These are phyloP conservation scores for Oplegnathus fasciatus DNA, from an alignment of 2,113 vertebrate genomes.

Conservation along the genomic window DNA sequence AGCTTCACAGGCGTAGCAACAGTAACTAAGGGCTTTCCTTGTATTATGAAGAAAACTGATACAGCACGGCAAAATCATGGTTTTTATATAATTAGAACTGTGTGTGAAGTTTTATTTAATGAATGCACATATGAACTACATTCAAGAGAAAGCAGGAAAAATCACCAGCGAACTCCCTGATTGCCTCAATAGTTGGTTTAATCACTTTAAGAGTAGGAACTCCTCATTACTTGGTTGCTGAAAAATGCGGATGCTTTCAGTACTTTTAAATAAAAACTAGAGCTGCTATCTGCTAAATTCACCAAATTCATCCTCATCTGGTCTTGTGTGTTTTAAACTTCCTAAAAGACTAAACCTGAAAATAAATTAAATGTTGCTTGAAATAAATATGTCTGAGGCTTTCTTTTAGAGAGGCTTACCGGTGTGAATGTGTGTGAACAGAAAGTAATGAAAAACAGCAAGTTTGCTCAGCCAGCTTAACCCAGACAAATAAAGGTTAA, in stretches of 20 bases:
- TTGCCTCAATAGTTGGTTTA: slow-evolving; percentile 15
- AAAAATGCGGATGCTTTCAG: background rate
- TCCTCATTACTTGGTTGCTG: background rate
- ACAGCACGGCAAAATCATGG: background rate
- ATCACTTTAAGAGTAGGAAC: background rate
- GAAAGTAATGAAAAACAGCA: slow-evolving; percentile 59
- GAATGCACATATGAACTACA: background rate
- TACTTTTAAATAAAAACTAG: background rate
- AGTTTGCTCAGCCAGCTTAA: slow-evolving; percentile 57
- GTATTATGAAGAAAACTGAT: background rate
- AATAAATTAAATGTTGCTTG: slow-evolving; percentile 38
- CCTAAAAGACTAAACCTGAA: background rate
- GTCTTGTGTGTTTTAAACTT: slow-evolving; percentile 4
- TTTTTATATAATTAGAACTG: background rate
- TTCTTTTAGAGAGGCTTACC: slow-evolving; percentile 14
- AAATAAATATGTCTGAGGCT: slow-evolving; percentile 40
- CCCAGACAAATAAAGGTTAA: slow-evolving; percentile 74
- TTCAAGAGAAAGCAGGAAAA: background rate
- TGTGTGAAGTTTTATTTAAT: background rate
- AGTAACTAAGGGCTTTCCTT: background rate
- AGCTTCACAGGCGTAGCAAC: background rate
- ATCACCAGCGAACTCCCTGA: background rate
- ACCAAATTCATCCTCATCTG: background rate
- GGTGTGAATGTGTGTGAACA: slow-evolving; percentile 41
- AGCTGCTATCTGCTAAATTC: slow-evolving; percentile 1